Evolutionary conservation across 2,888 invertebrate species (phyloP).

Genomic region (Allygus modestus): DNA sequence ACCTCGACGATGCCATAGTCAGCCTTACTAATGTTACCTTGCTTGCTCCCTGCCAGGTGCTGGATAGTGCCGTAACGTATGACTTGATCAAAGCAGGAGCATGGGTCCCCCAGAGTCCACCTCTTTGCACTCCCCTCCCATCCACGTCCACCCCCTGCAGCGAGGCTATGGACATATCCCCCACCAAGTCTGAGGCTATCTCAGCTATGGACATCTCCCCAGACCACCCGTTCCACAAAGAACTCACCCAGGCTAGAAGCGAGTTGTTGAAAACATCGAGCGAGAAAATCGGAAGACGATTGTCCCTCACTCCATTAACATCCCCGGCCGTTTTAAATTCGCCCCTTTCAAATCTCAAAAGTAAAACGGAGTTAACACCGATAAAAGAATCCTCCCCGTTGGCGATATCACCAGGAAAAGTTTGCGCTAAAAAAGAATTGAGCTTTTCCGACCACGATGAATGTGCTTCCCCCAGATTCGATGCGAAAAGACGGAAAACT

Average conservation of each 20-base stretch:
- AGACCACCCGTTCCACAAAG: constrained; percentile 49
- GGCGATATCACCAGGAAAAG: background rate
- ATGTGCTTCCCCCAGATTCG: constrained; percentile 28
- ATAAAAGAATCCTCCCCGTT: constrained; percentile 53
- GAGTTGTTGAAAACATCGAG: constrained; percentile 35
- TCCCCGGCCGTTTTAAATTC: constrained; percentile 29
- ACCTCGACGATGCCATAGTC: background rate
- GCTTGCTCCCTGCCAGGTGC: constrained; percentile 64
- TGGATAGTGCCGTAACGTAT: constrained; percentile 67
- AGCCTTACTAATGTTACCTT: constrained; percentile 51
- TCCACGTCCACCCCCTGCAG: constrained; percentile 54
- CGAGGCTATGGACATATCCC: constrained; percentile 17
- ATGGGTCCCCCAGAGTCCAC: constrained; percentile 54
- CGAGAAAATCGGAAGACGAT: constrained; percentile 23
- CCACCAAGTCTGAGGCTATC: constrained; percentile 3
- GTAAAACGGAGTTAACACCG: constrained; percentile 35
- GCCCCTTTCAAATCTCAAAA: constrained; percentile 36
- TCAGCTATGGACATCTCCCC: constrained; percentile 58
- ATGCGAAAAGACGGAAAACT: constrained; percentile 56
- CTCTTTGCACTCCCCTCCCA: constrained; percentile 29
- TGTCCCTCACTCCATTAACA: constrained; percentile 31
- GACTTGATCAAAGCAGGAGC: constrained; percentile 63
- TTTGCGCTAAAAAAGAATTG: constrained; percentile 48
- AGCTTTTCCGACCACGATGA: constrained; percentile 58
- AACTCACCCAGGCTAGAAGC: constrained; percentile 7